A percentile compares a stretch with the other conserved stretches of the same genome.
phyloP scores from a whole-genome alignment of 1,140 invertebrate species.

The Trichoplusia ni region DNA sequence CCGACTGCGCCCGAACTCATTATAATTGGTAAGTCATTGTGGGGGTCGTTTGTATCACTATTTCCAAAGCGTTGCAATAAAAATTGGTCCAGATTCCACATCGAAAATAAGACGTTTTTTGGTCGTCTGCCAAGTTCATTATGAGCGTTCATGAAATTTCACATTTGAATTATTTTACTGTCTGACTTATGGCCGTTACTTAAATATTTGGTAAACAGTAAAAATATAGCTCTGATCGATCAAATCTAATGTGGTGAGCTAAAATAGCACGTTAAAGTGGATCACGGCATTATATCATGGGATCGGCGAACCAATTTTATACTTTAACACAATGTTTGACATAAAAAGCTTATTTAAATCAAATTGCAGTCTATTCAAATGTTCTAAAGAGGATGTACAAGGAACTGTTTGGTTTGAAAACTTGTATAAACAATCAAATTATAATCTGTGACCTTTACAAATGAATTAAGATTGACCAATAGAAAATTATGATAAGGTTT shows the following conservation, averaged over 20 bases:
- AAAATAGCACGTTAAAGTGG: slow-evolving; percentile 73
- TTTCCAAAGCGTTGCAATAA: slow-evolving; percentile 78
- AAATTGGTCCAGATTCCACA: slow-evolving; percentile 81
- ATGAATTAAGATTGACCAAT: too few relatives aligned
- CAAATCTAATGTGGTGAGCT: slow-evolving; percentile 75
- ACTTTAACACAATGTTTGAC: slow-evolving; percentile 35
- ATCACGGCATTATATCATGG: slow-evolving; percentile 49
- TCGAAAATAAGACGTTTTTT: slow-evolving; percentile 82
- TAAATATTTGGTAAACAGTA: slow-evolving; percentile 82
- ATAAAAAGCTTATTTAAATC: slow-evolving; percentile 17
- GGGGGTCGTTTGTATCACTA: slow-evolving; percentile 57
- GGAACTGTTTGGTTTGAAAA: background rate
- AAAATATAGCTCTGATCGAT: slow-evolving; percentile 80
- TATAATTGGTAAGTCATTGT: slow-evolving; percentile 57
- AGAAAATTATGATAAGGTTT: background rate
- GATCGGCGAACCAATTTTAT: slow-evolving; percentile 29
- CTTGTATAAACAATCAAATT: background rate
- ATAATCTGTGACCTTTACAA: too few relatives aligned
- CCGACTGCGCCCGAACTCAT: slow-evolving; percentile 15
- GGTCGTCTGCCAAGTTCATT: slow-evolving; percentile 80
- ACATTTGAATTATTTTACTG: slow-evolving; percentile 82
- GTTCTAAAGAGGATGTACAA: background rate
- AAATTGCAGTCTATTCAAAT: slow-evolving; percentile 9
- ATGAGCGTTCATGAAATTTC: slow-evolving; percentile 81
- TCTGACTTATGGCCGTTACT: slow-evolving; percentile 81